Evolutionary conservation across 1,140 invertebrate species (phyloP).

Genomic region (Cydia fagiglandana): DNA sequence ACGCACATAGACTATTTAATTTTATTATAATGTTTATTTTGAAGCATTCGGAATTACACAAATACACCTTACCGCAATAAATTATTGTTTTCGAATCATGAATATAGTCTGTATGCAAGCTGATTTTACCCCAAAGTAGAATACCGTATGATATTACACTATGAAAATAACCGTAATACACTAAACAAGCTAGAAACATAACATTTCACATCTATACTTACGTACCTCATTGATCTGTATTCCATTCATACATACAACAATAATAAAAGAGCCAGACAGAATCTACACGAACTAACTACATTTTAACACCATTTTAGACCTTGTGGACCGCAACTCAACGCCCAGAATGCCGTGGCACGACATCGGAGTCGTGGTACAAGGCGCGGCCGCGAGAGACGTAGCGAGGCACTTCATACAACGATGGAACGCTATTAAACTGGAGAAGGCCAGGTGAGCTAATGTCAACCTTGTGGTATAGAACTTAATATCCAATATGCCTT

Average conservation of each 20-base stretch:
- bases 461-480: not conserved
- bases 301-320: slow-evolving; percentile 81
- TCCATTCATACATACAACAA: too few relatives aligned
- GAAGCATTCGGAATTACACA: too few relatives aligned
- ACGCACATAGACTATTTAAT: too few relatives aligned
- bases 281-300: not conserved
- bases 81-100: too few relatives aligned
- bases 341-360: slow-evolving; percentile 99
- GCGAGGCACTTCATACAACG: slow-evolving; percentile 98
- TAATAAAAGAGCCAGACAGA: not conserved
- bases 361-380: slow-evolving; percentile 92
- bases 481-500: not conserved
- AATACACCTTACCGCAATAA: too few relatives aligned
- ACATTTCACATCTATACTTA: too few relatives aligned
- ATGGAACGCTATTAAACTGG: slow-evolving; percentile 97
- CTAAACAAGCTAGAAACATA: too few relatives aligned
- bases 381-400: slow-evolving; percentile 92
- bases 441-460: slow-evolving; percentile 77
- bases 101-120: not conserved
- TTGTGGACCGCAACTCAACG: slow-evolving; percentile 91
- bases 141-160: too few relatives aligned
- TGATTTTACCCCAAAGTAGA: too few relatives aligned
- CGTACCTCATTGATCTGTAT: too few relatives aligned
- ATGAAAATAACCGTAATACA: too few relatives aligned
- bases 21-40: too few relatives aligned